Evolutionary conservation across 2,113 vertebrate species (phyloP).

Genomic region (Lepus europaeus): DNA sequence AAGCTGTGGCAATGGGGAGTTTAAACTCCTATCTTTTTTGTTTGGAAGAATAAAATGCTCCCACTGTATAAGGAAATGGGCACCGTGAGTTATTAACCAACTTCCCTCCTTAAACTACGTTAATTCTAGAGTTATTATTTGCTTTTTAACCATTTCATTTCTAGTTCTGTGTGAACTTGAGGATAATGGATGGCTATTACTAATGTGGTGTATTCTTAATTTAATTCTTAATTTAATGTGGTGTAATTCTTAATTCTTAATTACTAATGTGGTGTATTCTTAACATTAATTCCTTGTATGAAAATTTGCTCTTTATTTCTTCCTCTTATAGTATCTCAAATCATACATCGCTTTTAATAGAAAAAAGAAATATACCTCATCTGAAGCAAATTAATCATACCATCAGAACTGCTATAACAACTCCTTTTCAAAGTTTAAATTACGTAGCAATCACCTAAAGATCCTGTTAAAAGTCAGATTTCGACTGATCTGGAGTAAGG

Average conservation of each 20-base stretch:
- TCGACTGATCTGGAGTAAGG: neutral
- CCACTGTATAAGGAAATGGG: neutral
- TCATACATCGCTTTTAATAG: conserved; percentile 31
- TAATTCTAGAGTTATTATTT: neutral
- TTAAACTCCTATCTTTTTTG: neutral
- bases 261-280: neutral
- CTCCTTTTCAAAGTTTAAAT: conserved; percentile 47
- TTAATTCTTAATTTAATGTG: neutral
- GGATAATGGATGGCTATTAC: neutral
- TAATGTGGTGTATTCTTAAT: conserved; percentile 9
- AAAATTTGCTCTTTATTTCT: neutral
- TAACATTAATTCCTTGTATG: neutral
- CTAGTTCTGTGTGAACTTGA: neutral
- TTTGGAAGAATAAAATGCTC: conserved; percentile 2
- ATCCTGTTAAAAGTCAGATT: conserved; percentile 43
- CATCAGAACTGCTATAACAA: neutral
- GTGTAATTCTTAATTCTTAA: conserved; percentile 37
- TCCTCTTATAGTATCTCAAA: neutral
- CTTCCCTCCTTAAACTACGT: neutral
- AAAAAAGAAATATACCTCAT: neutral
- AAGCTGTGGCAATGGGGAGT: neutral
- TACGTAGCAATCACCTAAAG: neutral
- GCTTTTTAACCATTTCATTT: neutral
- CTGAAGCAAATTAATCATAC: conserved; percentile 14
- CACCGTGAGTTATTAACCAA: neutral